A percentile compares a stretch with the other conserved stretches of the same genome.
phyloP scores from a whole-genome alignment of 2,113 vertebrate genomes.

The Myiozetetes cayanensis region DNA sequence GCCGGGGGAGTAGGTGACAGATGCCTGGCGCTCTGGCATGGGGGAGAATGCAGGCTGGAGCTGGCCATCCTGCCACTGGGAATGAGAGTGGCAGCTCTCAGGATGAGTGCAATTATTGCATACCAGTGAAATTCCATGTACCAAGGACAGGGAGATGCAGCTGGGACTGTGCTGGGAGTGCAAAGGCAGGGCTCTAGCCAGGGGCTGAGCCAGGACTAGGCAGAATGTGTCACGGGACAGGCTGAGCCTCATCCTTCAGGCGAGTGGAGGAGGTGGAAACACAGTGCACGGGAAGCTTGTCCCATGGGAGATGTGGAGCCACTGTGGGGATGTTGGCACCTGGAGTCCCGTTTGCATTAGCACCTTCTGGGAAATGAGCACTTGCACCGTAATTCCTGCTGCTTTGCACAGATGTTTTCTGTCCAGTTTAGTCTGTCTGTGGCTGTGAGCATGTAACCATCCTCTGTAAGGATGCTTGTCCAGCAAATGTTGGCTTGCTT shows the following conservation, averaged over 20 bases:
- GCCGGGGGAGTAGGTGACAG: background rate
- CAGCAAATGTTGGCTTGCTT: background rate
- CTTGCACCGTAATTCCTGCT: background rate
- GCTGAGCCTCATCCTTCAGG: background rate
- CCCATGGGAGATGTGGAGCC: background rate
- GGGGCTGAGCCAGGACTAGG: background rate
- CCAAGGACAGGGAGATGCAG: background rate
- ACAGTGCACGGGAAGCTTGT: accelerated
- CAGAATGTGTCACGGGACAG: accelerated
- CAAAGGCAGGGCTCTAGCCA: background rate
- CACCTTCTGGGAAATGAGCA: background rate
- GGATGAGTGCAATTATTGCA: background rate
- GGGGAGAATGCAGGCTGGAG: background rate
- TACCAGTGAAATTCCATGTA: background rate
- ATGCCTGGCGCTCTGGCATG: accelerated
- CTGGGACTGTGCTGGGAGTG: background rate
- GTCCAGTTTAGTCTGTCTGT: background rate
- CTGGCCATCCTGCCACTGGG: background rate
- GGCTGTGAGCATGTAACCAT: background rate
- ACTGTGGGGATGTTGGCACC: background rate
- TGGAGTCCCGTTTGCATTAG: background rate
- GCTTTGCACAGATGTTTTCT: background rate
- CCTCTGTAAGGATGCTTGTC: background rate
- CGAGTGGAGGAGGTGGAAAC: background rate
- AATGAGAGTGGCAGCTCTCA: background rate